Evolutionary conservation across 2,113 vertebrate species (phyloP).

Genomic region (Passer domesticus): DNA sequence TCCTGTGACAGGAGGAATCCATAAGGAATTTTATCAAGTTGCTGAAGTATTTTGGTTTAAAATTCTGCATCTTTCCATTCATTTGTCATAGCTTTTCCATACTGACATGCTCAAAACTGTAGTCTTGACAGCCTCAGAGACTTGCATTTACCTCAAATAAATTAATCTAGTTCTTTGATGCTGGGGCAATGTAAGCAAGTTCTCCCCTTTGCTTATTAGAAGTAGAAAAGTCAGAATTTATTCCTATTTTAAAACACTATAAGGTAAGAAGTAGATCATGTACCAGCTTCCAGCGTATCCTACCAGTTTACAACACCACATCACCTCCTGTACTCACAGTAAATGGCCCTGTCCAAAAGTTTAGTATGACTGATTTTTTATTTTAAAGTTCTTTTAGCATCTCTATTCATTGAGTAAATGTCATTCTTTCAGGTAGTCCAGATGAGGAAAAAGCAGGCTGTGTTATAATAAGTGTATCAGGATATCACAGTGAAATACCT

Average conservation of each 20-base stretch:
- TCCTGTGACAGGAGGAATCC: not conserved
- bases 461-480: not conserved
- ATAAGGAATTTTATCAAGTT: not conserved
- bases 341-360: not conserved
- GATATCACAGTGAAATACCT: conserved; percentile 8
- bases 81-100: not conserved
- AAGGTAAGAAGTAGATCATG: not conserved
- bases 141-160: not conserved
- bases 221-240: not conserved
- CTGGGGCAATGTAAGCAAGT: not conserved
- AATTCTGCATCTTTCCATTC: not conserved
- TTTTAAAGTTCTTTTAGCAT: not conserved
- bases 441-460: not conserved
- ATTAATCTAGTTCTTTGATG: not conserved
- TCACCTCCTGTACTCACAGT: not conserved
- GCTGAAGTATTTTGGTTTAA: not conserved
- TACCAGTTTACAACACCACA: not conserved
- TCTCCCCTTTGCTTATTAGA: not conserved
- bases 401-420: not conserved
- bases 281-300: not conserved
- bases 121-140: not conserved
- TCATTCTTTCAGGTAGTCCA: not conserved
- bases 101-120: not conserved
- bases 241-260: not conserved
- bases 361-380: not conserved